phyloP scores from a whole-genome alignment of 2,797 vertebrate genomes.

The Pangasius krempfi region DNA sequence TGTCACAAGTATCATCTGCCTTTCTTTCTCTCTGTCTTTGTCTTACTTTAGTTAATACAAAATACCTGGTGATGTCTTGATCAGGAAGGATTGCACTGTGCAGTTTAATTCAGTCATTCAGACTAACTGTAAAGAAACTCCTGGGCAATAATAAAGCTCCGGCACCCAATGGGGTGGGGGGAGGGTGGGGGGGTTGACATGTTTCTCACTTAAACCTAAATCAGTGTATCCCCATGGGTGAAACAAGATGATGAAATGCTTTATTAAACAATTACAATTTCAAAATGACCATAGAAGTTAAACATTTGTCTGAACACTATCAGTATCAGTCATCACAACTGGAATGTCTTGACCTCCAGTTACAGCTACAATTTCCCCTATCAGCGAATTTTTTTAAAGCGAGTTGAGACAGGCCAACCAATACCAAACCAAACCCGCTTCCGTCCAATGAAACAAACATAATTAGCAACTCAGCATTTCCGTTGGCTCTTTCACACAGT shows the following conservation, averaged over 20 bases:
- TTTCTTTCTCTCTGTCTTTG: not conserved
- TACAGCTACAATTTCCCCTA: not conserved
- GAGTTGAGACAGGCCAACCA: not conserved
- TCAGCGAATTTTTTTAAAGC: not conserved
- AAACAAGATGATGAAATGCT: not conserved
- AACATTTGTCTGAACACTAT: conserved; percentile 8
- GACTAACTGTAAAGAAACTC: not conserved
- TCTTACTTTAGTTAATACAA: not conserved
- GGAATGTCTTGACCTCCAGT: conserved; percentile 27
- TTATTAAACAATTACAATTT: not conserved
- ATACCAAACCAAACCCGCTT: conserved; percentile 28
- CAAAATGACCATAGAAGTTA: not conserved
- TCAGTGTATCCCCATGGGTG: not conserved
- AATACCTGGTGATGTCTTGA: not conserved
- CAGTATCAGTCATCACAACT: conserved; percentile 6
- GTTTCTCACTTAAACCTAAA: not conserved
- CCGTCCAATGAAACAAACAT: conserved; percentile 31
- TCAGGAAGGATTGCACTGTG: not conserved
- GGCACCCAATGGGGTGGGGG: not conserved
- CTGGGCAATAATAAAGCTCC: not conserved
- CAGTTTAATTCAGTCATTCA: not conserved
- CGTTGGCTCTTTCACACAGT: conserved; percentile 18
- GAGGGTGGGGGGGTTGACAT: no score
- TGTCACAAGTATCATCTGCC: not conserved
- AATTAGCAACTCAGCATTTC: conserved; percentile 43